A percentile compares a stretch with the other conserved stretches of the same genome.
phyloP scores from a whole-genome alignment of 1,140 invertebrate genomes.

The Aphidius gifuensis region DNA sequence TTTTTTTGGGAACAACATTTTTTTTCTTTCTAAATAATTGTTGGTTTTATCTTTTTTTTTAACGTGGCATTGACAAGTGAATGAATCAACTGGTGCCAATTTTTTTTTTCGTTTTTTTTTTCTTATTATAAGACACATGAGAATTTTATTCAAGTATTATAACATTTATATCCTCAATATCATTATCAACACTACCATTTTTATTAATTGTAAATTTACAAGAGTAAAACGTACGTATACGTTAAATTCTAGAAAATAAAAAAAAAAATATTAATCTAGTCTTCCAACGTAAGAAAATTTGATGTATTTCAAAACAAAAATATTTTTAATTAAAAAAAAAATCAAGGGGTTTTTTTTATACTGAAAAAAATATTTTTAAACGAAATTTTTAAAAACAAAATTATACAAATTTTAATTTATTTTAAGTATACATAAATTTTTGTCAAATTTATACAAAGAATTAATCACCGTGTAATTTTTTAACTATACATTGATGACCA shows the following conservation, averaged over 20 bases:
- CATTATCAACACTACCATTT: slow-evolving; percentile 4
- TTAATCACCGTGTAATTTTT: too few species aligned
- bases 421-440: too few species aligned
- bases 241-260: slow-evolving; percentile 12
- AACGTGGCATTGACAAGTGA: slow-evolving; percentile 4
- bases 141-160: neutral
- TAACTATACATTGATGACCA: too few species aligned
- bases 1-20: neutral
- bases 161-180: neutral
- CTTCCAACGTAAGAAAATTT: slow-evolving; percentile 20
- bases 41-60: too few species aligned
- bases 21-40: neutral
- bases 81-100: slow-evolving; percentile 17
- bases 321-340: neutral
- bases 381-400: too few species aligned
- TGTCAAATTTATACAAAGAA: too few species aligned
- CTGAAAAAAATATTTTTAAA: too few species aligned
- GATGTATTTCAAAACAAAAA: slow-evolving; percentile 1
- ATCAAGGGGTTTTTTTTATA: too few species aligned
- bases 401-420: too few species aligned
- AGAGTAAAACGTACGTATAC: neutral
- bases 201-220: neutral
- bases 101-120: neutral
- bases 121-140: slow-evolving; percentile 4
- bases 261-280: slow-evolving; percentile 19